phyloP scores from a whole-genome alignment of 2,113 vertebrate genomes.

The Genyomyrus donnyi region DNA sequence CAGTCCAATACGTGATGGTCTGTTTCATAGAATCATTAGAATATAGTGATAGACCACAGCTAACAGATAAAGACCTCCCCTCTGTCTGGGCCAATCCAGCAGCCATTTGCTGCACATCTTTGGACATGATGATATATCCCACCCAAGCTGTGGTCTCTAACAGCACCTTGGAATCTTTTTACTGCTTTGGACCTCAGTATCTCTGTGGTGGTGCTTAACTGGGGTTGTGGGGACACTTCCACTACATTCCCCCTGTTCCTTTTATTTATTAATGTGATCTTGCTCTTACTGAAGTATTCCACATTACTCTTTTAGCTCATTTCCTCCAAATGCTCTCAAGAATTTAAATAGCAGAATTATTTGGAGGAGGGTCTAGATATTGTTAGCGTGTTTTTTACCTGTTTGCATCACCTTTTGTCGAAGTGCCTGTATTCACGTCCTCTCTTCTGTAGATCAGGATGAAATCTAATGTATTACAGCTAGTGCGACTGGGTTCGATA shows the following conservation, averaged over 20 bases:
- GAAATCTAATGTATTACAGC: not conserved
- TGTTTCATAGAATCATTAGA: not conserved
- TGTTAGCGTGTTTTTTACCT: not conserved
- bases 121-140: not conserved
- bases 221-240: not conserved
- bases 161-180: not conserved
- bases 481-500: constrained; percentile 26
- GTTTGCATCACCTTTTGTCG: not conserved
- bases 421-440: not conserved
- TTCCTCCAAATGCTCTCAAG: not conserved
- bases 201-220: not conserved
- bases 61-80: not conserved
- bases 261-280: not conserved
- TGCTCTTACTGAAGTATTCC: not conserved
- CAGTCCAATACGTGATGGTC: not conserved
- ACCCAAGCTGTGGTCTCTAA: not conserved
- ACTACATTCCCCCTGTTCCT: not conserved
- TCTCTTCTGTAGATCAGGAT: not conserved
- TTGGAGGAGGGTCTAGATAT: not conserved
- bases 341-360: not conserved
- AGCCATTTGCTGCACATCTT: not conserved
- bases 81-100: not conserved
- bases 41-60: not conserved
- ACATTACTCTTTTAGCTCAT: not conserved
- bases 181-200: not conserved